Base-by-base conservation (phyloP, 2,113 vertebrate species). In the Limnothrissa miodon region DNA sequence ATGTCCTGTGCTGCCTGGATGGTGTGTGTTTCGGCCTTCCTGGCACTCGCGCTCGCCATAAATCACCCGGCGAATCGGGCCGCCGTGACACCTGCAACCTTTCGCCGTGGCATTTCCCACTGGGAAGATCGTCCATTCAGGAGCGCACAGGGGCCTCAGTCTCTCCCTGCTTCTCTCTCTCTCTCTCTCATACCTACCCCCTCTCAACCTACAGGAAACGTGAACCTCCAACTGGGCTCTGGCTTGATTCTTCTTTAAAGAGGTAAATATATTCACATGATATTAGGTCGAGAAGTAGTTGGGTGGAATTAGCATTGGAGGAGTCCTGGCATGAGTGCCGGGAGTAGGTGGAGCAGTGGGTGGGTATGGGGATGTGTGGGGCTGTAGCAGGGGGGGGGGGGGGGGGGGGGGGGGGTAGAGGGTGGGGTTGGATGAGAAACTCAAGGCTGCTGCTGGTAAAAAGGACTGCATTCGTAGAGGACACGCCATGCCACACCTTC, bases 61-160 rank as follows among this genome's bases (percentile, higher is more conserved):
- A 92, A 93, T 94, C 93, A 92, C 87, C 74, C 81, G 78, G 86
- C 85, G 89, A 91, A 91, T 89, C 86, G 85, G 84, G 89, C 85
- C 81, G 82, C 59, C 78, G 90, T 90, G 91, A 92, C 89, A 89
- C 81, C 90, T 82, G 81, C 85, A 92, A 93, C 92, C 93, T 93
- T 94, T 92, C 85, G 89, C 87, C 83, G 11, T 92, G 91, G 90
- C 92, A 93, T 93, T 92, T 93, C 89, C 44, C 87, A 89, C 89
- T 90, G 84, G 89, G 86, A 79, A 82, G 87, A 86, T 92, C 82
- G 88, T 88, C 91, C 45, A 89, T 89, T 87, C 84, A 90, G 89
- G 88, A 90, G 90, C 90, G 85, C 13, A 48, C 21, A 56, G 51
- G 51, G 21, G 19, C 51, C 51, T 5, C 23, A 6, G 2, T 42